These are phyloP conservation scores for Endotricha flammealis DNA, from an alignment of 2,888 invertebrate species.

Conservation along the genomic window DNA sequence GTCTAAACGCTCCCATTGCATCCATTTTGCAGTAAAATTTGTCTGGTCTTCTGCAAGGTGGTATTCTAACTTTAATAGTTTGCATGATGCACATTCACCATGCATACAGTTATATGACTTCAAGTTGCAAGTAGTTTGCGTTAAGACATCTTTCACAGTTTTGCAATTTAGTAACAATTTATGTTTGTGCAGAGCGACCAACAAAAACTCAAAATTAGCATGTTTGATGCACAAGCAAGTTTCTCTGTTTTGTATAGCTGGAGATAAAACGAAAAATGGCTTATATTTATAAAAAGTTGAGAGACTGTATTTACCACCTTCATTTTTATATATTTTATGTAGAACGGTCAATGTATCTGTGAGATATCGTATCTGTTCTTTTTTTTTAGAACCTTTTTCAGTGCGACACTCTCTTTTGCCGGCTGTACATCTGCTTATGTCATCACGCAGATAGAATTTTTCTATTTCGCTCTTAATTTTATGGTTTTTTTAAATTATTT, in stretches of 20 bases:
- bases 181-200: not conserved
- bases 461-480: slow-evolving; percentile 4
- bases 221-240: slow-evolving; percentile 23
- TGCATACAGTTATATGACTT: not conserved
- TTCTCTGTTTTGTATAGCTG: slow-evolving; percentile 17
- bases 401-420: slow-evolving; percentile 22
- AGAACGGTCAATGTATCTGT: slow-evolving; percentile 17
- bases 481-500: not conserved
- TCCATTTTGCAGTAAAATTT: too few species aligned
- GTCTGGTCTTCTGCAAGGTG: too few species aligned
- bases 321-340: slow-evolving; percentile 19
- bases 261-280: slow-evolving; percentile 21
- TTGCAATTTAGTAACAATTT: not conserved
- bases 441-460: slow-evolving; percentile 11
- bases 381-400: slow-evolving; percentile 14
- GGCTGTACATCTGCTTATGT: slow-evolving; percentile 19
- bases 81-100: not conserved
- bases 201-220: slow-evolving; percentile 12
- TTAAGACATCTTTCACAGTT: not conserved
- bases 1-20: too few species aligned
- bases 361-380: slow-evolving; percentile 19
- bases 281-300: slow-evolving; percentile 20
- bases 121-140: not conserved
- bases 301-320: slow-evolving; percentile 19
- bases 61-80: too few species aligned